phyloP scores from a whole-genome alignment of 2,113 vertebrate genomes.

The Azemiops feae region DNA sequence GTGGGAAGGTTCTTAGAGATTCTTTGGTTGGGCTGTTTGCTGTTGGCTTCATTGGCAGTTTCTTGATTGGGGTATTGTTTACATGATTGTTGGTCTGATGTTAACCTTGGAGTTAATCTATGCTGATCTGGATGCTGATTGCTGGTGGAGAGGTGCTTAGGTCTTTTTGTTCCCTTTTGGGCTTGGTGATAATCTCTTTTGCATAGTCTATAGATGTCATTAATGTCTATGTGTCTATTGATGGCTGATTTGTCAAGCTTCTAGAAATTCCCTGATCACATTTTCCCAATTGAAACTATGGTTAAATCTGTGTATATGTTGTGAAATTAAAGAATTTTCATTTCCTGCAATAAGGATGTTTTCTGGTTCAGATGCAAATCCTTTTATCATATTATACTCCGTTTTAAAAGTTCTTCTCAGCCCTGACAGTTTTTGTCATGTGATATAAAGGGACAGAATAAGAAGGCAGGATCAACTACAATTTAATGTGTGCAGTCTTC shows the following conservation, averaged over 20 bases:
- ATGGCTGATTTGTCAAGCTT: not conserved
- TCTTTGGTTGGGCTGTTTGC: no score
- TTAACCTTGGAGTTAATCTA: not conserved
- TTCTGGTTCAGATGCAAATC: not conserved
- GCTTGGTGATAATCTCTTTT: not conserved
- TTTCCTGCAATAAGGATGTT: not conserved
- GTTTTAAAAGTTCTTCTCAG: not conserved
- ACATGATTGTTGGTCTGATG: not conserved
- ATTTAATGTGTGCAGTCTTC: not conserved
- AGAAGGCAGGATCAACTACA: not conserved
- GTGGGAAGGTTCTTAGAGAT: not conserved
- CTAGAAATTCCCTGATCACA: not conserved
- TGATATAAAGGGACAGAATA: not conserved
- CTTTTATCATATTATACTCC: not conserved
- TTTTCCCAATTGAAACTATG: not conserved
- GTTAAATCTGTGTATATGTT: not conserved
- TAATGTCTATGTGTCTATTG: not conserved
- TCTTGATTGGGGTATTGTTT: not conserved
- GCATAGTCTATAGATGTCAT: not conserved
- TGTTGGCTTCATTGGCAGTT: not conserved
- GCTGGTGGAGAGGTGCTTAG: no score
- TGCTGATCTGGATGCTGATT: not conserved
- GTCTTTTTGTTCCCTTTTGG: no score
- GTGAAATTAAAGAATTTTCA: not conserved
- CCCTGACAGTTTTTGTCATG: not conserved